phyloP scores from a whole-genome alignment of 2,113 vertebrate species.

The Steatornis caripensis region DNA sequence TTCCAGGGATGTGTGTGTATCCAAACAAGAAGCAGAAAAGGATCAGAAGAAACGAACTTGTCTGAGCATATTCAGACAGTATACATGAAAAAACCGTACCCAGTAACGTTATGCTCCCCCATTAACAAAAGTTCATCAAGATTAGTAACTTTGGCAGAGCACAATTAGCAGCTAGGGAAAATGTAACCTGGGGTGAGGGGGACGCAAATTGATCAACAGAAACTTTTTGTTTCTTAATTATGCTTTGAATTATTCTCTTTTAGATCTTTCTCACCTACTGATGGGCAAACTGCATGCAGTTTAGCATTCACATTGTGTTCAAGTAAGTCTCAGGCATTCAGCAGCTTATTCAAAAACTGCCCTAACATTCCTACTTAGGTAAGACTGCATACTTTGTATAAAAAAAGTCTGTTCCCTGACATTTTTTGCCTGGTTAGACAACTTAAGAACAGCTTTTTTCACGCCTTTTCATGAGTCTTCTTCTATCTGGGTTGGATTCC shows the following conservation, averaged over 20 bases:
- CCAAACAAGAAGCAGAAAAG: conserved; percentile 42
- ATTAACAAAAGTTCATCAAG: conserved; percentile 10
- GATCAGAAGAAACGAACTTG: conserved; percentile 15
- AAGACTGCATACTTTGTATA: neutral
- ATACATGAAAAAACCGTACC: neutral
- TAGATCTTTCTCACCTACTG: neutral
- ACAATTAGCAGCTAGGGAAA: conserved; percentile 41
- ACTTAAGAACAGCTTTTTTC: neutral
- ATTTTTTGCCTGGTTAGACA: neutral
- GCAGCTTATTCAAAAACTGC: neutral
- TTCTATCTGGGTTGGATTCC: neutral
- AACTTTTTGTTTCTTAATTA: conserved; percentile 46
- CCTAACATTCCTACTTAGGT: neutral
- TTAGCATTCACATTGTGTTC: neutral
- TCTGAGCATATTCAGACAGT: neutral
- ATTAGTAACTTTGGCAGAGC: neutral
- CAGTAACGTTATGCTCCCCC: neutral
- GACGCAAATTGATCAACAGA: conserved; percentile 13
- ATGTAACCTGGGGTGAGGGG: neutral
- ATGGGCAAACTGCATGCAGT: neutral
- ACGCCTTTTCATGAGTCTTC: neutral
- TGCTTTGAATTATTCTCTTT: neutral
- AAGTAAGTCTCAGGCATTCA: neutral
- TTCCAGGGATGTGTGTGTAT: conserved; percentile 10
- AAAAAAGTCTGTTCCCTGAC: neutral